Conservation (phyloP, 30 jellyfish, hydroid and myxozoan genomes). For the Aurelia sp. region DNA sequence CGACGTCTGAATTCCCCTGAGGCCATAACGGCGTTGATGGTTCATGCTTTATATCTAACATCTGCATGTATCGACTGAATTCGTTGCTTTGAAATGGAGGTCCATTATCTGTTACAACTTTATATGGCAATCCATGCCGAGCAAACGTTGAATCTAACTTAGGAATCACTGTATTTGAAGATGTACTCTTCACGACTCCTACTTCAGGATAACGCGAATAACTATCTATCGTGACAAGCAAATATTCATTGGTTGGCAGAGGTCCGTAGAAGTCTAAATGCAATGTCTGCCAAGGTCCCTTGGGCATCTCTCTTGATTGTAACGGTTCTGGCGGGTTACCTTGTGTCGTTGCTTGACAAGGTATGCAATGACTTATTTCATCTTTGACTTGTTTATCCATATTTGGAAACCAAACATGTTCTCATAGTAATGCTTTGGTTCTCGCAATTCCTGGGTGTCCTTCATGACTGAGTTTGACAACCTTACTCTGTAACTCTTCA, state of each 20-base stretch:
- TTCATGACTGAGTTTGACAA: slow-evolving; percentile 13
- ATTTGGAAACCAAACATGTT: slow-evolving; percentile 56
- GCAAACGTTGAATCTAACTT: slow-evolving; percentile 19
- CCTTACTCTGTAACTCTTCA: background rate
- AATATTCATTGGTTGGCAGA: slow-evolving; percentile 35
- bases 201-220: slow-evolving; percentile 64
- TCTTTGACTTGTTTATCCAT: slow-evolving; percentile 30
- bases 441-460: slow-evolving; percentile 70
- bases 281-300: slow-evolving; percentile 43
- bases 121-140: slow-evolving; percentile 20
- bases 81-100: slow-evolving; percentile 67
- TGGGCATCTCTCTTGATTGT: slow-evolving; percentile 3
- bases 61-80: background rate
- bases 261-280: slow-evolving; percentile 58
- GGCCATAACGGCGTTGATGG: slow-evolving; percentile 56
- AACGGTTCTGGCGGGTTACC: slow-evolving; percentile 29
- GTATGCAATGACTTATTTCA: slow-evolving; percentile 5
- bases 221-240: slow-evolving; percentile 29
- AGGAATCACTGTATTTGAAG: slow-evolving; percentile 11
- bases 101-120: slow-evolving; percentile 48
- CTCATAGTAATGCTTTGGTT: slow-evolving; percentile 21
- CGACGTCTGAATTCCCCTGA: slow-evolving; percentile 55
- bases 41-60: slow-evolving; percentile 23
- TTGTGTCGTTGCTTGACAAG: slow-evolving; percentile 51
- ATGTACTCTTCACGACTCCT: slow-evolving; percentile 23